Evolutionary conservation across 2,113 vertebrate genomes (phyloP).

Genomic region (Hippolais icterina): DNA sequence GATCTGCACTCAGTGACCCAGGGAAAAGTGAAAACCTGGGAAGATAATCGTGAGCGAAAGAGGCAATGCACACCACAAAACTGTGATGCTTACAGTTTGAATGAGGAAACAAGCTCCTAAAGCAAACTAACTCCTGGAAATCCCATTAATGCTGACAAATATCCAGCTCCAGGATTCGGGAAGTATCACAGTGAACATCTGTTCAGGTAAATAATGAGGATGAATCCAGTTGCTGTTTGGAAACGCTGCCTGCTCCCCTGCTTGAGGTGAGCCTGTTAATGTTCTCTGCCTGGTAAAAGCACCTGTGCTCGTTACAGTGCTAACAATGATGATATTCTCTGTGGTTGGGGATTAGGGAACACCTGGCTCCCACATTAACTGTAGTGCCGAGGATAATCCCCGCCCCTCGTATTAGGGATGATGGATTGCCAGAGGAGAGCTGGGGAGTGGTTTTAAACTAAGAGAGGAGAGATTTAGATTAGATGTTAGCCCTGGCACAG

Average conservation of each 20-base stretch:
- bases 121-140: conserved; percentile 41
- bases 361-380: not conserved
- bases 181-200: not conserved
- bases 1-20: conserved; percentile 21
- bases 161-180: not conserved
- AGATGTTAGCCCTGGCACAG: not conserved
- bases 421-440: not conserved
- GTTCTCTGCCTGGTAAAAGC: not conserved
- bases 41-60: not conserved
- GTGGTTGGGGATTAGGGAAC: not conserved
- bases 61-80: not conserved
- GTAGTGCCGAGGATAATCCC: not conserved
- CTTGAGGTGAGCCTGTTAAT: not conserved
- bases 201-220: conserved; percentile 6
- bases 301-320: not conserved
- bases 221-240: not conserved
- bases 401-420: not conserved
- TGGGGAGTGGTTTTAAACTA: not conserved
- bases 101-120: conserved; percentile 7
- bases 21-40: conserved; percentile 4
- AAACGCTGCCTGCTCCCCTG: not conserved
- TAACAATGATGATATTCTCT: not conserved
- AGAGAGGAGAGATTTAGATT: not conserved
- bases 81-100: not conserved
- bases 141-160: conserved; percentile 32